phyloP scores from a whole-genome alignment of 2,888 invertebrate species.

The Drosophila parthenogenetica region DNA sequence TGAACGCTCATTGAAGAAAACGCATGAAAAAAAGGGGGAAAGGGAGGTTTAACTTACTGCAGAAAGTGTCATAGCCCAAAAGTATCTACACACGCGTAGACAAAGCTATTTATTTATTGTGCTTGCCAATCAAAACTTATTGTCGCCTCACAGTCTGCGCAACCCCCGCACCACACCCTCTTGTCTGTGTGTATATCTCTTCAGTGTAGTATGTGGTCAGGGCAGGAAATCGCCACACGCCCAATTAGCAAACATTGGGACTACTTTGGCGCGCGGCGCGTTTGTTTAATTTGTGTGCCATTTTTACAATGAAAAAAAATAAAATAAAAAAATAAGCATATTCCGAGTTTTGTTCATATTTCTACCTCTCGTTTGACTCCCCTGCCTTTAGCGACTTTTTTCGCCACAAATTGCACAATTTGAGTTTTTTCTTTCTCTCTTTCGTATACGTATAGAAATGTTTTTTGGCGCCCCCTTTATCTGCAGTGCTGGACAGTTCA shows the following conservation, averaged over 20 bases:
- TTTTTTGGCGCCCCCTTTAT: constrained; percentile 30
- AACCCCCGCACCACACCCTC: background rate
- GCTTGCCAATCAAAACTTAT: constrained; percentile 76
- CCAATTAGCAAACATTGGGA: constrained; percentile 76
- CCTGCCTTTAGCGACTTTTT: constrained; percentile 9
- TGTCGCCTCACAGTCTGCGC: constrained; percentile 50
- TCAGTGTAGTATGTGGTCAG: background rate
- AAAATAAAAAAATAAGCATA: constrained; percentile 40
- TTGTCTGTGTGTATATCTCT: constrained; percentile 1
- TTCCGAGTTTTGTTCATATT: constrained; percentile 11
- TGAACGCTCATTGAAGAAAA: constrained; percentile 30
- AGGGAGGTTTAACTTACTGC: background rate
- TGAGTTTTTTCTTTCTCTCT: constrained; percentile 4
- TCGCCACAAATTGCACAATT: constrained; percentile 57
- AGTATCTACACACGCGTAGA: constrained; percentile 42
- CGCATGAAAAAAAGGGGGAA: constrained; percentile 2
- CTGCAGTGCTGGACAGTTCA: constrained; percentile 52
- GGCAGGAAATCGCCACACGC: constrained; percentile 80
- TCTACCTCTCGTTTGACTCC: constrained; percentile 6
- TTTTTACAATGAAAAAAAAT: constrained; percentile 53
- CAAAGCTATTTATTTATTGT: constrained; percentile 73
- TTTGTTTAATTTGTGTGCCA: constrained; percentile 75
- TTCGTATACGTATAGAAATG: background rate
- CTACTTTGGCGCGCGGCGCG: constrained; percentile 68
- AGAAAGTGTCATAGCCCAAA: constrained; percentile 12